Evolutionary conservation across 1,140 invertebrate species (phyloP).

Genomic region (Eciton burchellii): DNA sequence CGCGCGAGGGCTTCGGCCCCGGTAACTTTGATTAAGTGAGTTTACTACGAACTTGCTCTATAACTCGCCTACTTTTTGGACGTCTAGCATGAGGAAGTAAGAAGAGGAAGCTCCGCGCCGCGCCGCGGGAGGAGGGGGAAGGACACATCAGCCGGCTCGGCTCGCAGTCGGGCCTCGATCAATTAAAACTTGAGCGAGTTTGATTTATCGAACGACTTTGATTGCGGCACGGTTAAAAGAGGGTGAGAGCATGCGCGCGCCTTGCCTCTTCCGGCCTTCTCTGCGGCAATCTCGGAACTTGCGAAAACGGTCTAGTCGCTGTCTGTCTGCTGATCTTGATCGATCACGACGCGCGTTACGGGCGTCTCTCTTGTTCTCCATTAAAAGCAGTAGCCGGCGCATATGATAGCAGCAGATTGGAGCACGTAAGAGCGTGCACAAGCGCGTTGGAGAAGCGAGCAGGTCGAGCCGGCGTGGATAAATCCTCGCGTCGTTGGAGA

Average conservation of each 20-base stretch:
- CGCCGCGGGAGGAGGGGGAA: no score
- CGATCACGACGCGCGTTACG: neutral
- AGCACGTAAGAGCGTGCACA: no score
- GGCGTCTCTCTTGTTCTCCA: neutral
- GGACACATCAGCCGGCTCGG: neutral
- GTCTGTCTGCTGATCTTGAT: neutral
- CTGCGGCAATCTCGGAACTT: slow-evolving; percentile 10
- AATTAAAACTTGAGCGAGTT: slow-evolving; percentile 61
- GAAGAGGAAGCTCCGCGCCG: slow-evolving; percentile 21
- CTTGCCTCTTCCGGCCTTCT: slow-evolving; percentile 32
- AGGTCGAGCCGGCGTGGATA: neutral
- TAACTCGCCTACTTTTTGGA: slow-evolving; percentile 54
- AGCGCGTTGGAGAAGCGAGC: no score
- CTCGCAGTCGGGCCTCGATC: slow-evolving; percentile 37
- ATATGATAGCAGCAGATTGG: no score
- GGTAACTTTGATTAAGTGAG: slow-evolving; percentile 61
- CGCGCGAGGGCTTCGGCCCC: slow-evolving; percentile 25
- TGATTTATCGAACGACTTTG: slow-evolving; percentile 65
- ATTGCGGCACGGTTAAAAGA: slow-evolving; percentile 54
- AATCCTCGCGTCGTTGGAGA: neutral
- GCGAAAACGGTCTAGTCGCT: slow-evolving; percentile 2
- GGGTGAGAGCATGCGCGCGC: slow-evolving; percentile 9
- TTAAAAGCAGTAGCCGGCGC: neutral
- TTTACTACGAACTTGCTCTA: slow-evolving; percentile 51
- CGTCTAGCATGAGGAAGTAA: neutral